Conservation (phyloP, 1,140 invertebrate genomes). For the Anthonomus grandis region DNA sequence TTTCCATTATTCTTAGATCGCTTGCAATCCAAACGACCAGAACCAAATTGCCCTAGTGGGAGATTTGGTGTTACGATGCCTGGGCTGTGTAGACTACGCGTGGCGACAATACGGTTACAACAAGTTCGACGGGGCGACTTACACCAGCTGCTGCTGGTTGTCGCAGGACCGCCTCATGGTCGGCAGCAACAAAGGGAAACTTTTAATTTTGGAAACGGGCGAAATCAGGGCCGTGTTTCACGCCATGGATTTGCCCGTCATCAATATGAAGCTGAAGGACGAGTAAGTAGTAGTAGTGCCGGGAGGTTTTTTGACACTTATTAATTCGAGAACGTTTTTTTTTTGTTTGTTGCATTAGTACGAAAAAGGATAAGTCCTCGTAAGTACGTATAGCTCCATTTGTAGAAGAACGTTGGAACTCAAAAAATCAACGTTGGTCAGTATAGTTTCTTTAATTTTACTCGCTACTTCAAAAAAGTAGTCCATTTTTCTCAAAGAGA, state of each 20-base stretch:
- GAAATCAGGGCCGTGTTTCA: conserved; percentile 66
- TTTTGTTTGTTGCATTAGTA: not conserved
- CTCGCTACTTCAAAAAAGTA: no score
- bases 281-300: conserved; percentile 32
- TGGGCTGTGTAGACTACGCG: conserved; percentile 74
- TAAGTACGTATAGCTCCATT: no score
- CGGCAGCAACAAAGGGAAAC: conserved; percentile 68
- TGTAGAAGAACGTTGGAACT: no score
- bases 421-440: no score
- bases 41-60: conserved; percentile 74
- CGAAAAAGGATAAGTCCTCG: conserved; percentile 17
- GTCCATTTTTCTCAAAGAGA: no score
- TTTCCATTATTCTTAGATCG: conserved; percentile 49
- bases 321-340: no score
- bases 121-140: conserved; percentile 72
- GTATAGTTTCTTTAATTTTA: no score
- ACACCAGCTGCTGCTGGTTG: conserved; percentile 65
- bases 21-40: conserved; percentile 74
- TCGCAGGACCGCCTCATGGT: conserved; percentile 71
- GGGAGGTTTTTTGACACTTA: no score
- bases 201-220: conserved; percentile 75
- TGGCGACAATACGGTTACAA: conserved; percentile 80
- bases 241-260: conserved; percentile 51
- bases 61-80: conserved; percentile 67
- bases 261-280: conserved; percentile 39